Evolutionary conservation across 2,888 invertebrate species (phyloP).

Genomic region (Alviniconcha strummeri): DNA sequence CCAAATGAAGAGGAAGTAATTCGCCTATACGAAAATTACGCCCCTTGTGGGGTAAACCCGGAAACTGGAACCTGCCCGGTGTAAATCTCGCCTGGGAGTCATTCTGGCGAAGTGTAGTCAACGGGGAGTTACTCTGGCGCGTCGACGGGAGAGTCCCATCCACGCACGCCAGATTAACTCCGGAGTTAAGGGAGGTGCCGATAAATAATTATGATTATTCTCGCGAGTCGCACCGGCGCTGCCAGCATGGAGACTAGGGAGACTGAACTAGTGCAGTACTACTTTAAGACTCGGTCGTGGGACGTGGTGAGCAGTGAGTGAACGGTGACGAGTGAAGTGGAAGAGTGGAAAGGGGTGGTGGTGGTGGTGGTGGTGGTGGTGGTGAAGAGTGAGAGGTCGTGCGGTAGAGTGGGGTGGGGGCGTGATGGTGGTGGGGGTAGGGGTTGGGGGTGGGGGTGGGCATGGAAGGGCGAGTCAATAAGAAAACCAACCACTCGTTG

Average conservation of each 20-base stretch:
- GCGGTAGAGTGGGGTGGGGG: background rate
- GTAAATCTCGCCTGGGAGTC: too few species aligned
- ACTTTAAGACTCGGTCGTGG: background rate
- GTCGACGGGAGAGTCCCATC: too few species aligned
- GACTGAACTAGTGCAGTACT: conserved; percentile 10
- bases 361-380: background rate
- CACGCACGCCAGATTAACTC: too few species aligned
- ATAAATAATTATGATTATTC: too few species aligned
- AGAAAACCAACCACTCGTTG: conserved; percentile 29
- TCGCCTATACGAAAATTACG: too few species aligned
- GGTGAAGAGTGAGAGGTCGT: background rate
- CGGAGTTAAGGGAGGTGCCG: too few species aligned
- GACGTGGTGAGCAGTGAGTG: background rate
- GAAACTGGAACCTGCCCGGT: too few species aligned
- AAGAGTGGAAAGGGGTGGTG: background rate
- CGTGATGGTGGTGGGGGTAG: background rate
- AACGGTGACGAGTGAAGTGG: background rate
- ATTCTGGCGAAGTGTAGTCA: too few species aligned
- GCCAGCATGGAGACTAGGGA: background rate
- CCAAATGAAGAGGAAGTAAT: too few species aligned
- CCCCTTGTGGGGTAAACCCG: too few species aligned
- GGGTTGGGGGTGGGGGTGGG: background rate
- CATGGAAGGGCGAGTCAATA: conserved; percentile 6
- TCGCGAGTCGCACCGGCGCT: background rate
- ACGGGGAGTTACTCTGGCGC: too few species aligned